Evolutionary conservation across 2,797 vertebrate genomes (phyloP), one percentile per base, ranked within the genome.

Genomic region (Sebastes cheni): DNA sequence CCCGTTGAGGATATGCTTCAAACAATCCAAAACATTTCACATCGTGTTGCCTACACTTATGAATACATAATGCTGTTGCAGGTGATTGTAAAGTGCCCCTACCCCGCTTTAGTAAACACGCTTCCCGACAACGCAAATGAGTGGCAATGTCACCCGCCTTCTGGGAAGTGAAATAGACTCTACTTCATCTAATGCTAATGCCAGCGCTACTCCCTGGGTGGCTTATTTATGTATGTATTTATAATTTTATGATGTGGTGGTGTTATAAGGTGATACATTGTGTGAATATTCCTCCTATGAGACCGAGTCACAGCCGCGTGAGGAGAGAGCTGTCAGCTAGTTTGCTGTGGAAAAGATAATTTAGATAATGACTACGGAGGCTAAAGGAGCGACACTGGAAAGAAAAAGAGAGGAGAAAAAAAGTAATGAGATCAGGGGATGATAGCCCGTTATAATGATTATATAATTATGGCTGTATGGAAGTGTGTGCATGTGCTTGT

Each of bases 151-250:
- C 90, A 81, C 56, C 56, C 5, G 32, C 66, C 75, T 55, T 39
- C 1, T 1, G 79, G 80, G 59, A 72, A 72, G 66, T 80, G 78
- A 88, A 85, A 80, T 56, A 66, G 64, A 80, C 71, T 77, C 79
- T 42, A 9, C 67, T 83, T 80, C 56, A 81, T 69, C 55, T 75
- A 34, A 75, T 62, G 74, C 59, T 87, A 86, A 91, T 84, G 67
- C 42, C 42, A 72, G 61, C 2, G 5, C 59, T 64, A 22, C 79
- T 82, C 71, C 67, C 73, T 23, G 34, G 73, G 65, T 61, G 75
- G 60, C 70, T 88, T 88, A 80, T 90, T 89, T 86, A 88, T 87
- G 83, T 75, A 67, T 79, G 75, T 79, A 74, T 90, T 88, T 88
- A 79, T 86, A 71, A 82, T 82, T 87, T 70, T 81, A 83, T 88